Evolutionary conservation across 2,888 invertebrate species (phyloP).

Genomic region (Nymphalis polychloros): DNA sequence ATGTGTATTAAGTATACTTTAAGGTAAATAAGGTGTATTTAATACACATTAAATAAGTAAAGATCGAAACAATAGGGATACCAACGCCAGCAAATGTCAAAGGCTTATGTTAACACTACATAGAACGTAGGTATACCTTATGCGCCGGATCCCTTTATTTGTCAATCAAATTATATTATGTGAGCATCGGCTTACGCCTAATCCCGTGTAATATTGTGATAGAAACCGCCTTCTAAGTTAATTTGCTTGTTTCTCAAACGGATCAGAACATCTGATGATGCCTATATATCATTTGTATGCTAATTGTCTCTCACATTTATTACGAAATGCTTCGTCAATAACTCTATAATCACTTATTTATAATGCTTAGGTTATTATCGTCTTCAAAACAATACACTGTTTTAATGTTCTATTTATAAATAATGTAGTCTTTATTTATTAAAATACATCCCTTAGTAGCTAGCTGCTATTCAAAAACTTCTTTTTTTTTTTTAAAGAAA

Average conservation of each 20-base stretch:
- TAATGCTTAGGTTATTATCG: too few relatives aligned
- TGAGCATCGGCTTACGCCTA: conserved; percentile 34
- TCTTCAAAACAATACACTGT: too few relatives aligned
- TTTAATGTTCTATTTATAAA: too few relatives aligned
- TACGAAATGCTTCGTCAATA: background rate
- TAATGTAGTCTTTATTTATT: too few relatives aligned
- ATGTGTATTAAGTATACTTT: too few relatives aligned
- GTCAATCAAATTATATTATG: conserved; percentile 33
- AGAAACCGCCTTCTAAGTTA: conserved; percentile 34
- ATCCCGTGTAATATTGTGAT: conserved; percentile 36
- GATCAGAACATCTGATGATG: conserved; percentile 18
- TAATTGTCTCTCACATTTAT: background rate
- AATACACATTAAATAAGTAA: too few relatives aligned
- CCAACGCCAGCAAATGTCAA: background rate
- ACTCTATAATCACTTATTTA: too few relatives aligned
- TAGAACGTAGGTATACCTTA: conserved; percentile 1
- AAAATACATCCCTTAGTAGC: too few relatives aligned
- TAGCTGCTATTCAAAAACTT: too few relatives aligned
- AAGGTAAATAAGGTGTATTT: too few relatives aligned
- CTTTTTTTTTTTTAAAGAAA: too few relatives aligned
- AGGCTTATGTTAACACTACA: background rate
- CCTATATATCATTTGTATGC: conserved; percentile 14
- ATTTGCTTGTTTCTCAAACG: conserved; percentile 37
- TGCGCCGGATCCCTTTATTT: conserved; percentile 17
- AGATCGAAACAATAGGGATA: too few relatives aligned